Evolutionary conservation across 2,888 invertebrate genomes (phyloP).

Genomic region (Stratiomys singularior): DNA sequence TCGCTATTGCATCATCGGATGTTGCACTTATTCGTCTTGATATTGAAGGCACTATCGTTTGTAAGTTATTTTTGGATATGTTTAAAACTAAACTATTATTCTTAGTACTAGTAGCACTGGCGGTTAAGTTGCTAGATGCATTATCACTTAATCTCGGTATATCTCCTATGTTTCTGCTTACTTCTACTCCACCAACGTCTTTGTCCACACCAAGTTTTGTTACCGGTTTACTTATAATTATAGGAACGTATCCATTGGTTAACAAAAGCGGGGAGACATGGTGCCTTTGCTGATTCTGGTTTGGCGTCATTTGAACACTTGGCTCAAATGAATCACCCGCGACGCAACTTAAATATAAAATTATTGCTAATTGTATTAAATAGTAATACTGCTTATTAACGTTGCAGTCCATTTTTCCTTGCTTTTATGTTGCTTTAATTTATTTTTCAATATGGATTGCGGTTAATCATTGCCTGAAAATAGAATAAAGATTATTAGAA

Average conservation of each 20-base stretch:
- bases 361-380: background rate
- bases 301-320: background rate
- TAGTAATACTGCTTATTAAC: constrained; percentile 12
- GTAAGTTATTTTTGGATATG: background rate
- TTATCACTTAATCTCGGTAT: background rate
- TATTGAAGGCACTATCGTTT: constrained; percentile 1
- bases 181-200: too few relatives aligned
- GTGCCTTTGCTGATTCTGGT: background rate
- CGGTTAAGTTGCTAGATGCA: background rate
- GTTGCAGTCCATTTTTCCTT: background rate
- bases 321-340: background rate
- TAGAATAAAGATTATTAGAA: too few relatives aligned
- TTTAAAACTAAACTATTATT: background rate
- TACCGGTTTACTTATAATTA: constrained; percentile 24
- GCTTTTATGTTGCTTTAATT: background rate
- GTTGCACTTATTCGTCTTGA: background rate
- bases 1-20: background rate
- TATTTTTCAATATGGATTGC: too few relatives aligned
- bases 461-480: too few relatives aligned
- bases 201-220: background rate
- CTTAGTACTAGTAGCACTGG: background rate
- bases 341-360: constrained; percentile 9
- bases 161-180: background rate
- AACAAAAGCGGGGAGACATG: background rate
- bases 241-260: constrained; percentile 32